phyloP scores from a whole-genome alignment of 2,113 vertebrate species.

The Rhinoptilus africanus region DNA sequence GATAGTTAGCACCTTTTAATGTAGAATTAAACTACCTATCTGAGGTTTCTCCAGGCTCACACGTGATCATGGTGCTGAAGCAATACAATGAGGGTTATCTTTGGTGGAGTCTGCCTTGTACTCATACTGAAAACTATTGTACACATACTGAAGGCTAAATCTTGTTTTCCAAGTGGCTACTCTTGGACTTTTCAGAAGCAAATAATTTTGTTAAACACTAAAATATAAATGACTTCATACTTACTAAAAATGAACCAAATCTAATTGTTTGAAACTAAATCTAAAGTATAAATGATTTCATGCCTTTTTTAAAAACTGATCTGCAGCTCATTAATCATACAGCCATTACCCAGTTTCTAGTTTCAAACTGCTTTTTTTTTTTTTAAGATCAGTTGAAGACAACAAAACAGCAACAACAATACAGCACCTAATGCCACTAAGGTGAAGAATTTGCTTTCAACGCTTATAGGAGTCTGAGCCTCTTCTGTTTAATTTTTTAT shows the following conservation, averaged over 20 bases:
- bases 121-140: neutral
- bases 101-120: neutral
- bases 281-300: neutral
- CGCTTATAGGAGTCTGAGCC: neutral
- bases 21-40: neutral
- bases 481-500: conserved; percentile 35
- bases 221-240: neutral
- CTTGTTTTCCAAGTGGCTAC: neutral
- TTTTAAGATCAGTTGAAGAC: neutral
- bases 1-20: neutral
- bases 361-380: neutral
- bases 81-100: neutral
- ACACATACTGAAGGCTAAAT: neutral
- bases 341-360: neutral
- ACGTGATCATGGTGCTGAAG: neutral
- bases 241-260: neutral
- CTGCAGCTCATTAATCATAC: neutral
- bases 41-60: neutral
- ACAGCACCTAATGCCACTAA: neutral
- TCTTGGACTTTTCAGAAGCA: neutral
- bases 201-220: neutral
- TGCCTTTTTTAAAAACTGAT: neutral
- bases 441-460: conserved; percentile 19
- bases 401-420: neutral
- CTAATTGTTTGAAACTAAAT: neutral